phyloP scores from a whole-genome alignment of 2,113 vertebrate species.

The Chascanopsetta lugubris region DNA sequence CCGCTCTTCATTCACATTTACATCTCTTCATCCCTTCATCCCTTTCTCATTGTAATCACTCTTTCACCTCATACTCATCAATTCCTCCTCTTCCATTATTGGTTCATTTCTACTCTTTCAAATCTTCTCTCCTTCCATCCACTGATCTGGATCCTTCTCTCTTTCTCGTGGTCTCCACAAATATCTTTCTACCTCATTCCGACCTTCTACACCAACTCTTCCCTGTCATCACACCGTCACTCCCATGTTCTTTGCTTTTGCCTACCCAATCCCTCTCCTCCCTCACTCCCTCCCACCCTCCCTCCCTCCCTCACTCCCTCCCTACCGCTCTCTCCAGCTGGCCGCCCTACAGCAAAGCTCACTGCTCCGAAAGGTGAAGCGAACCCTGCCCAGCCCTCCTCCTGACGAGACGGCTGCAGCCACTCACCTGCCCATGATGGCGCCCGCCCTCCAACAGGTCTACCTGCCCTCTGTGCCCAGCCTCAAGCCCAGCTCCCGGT shows the following conservation, averaged over 20 bases:
- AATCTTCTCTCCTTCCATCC: background rate
- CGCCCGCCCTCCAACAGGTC: constrained; percentile 88
- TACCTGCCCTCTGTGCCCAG: constrained; percentile 87
- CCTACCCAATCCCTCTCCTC: constrained; percentile 1
- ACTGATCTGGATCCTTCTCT: background rate
- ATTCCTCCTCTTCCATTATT: background rate
- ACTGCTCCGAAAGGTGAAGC: constrained; percentile 95
- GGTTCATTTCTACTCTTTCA: background rate
- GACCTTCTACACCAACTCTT: constrained; percentile 27
- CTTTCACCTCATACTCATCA: background rate
- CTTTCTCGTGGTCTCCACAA: constrained; percentile 2
- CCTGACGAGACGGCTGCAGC: constrained; percentile 87
- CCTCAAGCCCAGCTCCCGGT: constrained; percentile 82
- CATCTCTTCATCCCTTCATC: background rate
- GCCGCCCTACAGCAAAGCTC: constrained; percentile 92
- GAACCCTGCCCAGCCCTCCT: constrained; percentile 96
- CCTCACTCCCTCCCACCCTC: constrained; percentile 21
- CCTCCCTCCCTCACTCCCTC: background rate
- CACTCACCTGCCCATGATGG: constrained; percentile 87
- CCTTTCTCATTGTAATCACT: background rate
- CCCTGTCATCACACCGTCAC: constrained; percentile 12
- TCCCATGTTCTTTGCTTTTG: constrained; percentile 19
- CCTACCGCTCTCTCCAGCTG: constrained; percentile 81
- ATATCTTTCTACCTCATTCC: background rate
- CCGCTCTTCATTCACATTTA: background rate